Base-by-base conservation (phyloP, 2,888 invertebrate species). In the Chymomyza caudatula region DNA sequence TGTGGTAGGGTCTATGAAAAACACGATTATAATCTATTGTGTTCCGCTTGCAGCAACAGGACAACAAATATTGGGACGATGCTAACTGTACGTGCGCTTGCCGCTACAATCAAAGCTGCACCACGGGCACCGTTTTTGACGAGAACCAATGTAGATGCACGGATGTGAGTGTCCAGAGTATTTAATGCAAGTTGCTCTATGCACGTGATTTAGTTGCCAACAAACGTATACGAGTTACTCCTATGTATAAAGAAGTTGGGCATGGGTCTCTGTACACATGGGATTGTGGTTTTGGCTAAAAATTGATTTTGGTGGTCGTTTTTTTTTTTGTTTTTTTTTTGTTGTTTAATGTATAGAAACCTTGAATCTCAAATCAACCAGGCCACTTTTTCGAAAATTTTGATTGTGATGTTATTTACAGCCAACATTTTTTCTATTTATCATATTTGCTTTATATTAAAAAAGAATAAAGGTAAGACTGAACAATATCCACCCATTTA, bases 71-170 rank as follows among this genome's bases (percentile, higher is more conserved):
- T 19, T 95, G 94, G 94, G 92, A 94, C 81, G 89, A 92, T 5
- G 87, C 91, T 4, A 87, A 89, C 0, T 95, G 94, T 78, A 86
- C 90, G 11, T 95, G 94, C 76, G 89, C 91, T 57, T 94, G 94
- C 76, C 90, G 92, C 43, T 91, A 92, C 29, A 83, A 87, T 8
- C 85, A 89, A 22, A 91, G 91, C 43, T 95, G 94, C 88, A 92
- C 92, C 22, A 93, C 93, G 2, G 94, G 94, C 52, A 92, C 90
- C 61, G 90, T 89, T 71, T 94, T 92, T 85, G 93, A 94, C 85
- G 91, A 91, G 60, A 84, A 81, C 68, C 87, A 84, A 69, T 90
- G 90, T 84, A 84, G 84, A 76, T 90, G 90, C 74, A 76, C 86
- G 65, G 87, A 88, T 86, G 90, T 89, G 77, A 87, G 84, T 86